Evolutionary conservation across 2,888 invertebrate species (phyloP).

Genomic region (Liodrosophila aerea): DNA sequence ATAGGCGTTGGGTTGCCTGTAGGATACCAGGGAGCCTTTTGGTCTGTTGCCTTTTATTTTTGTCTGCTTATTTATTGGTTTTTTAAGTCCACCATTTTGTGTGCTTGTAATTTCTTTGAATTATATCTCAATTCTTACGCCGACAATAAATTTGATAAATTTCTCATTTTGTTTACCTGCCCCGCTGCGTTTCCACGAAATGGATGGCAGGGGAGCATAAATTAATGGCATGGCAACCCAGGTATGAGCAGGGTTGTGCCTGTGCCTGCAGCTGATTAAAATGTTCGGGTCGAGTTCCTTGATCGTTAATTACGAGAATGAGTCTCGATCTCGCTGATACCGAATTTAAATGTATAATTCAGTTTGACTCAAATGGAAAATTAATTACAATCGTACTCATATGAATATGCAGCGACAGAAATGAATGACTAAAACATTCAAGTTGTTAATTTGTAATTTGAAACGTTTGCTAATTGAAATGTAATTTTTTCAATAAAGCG

Average conservation of each 20-base stretch:
- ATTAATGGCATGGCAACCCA: conserved; percentile 49
- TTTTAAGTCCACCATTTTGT: conserved; percentile 66
- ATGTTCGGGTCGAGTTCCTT: conserved; percentile 65
- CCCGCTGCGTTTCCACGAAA: conserved; percentile 17
- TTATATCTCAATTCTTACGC: conserved; percentile 76
- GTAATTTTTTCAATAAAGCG: conserved; percentile 12
- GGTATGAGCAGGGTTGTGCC: conserved; percentile 30
- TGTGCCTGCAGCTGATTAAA: conserved; percentile 58
- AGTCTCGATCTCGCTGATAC: conserved; percentile 31
- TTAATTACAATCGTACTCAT: conserved; percentile 46
- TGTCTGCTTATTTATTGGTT: conserved; percentile 58
- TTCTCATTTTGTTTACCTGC: conserved; percentile 70
- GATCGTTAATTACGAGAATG: conserved; percentile 60
- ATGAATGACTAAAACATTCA: conserved; percentile 18
- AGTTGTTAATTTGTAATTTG: conserved; percentile 39
- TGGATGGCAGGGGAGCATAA: conserved; percentile 40
- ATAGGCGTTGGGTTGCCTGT: background rate
- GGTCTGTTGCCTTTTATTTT: conserved; percentile 41
- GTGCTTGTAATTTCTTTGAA: conserved; percentile 70
- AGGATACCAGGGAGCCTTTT: conserved; percentile 20
- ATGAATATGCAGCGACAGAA: conserved; percentile 28
- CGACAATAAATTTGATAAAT: conserved; percentile 73
- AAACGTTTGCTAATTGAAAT: conserved; percentile 48
- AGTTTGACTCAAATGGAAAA: conserved; percentile 47
- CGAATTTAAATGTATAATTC: conserved; percentile 64